Evolutionary conservation across 2,888 invertebrate species (phyloP).

Genomic region (Xanthia icteritia): DNA sequence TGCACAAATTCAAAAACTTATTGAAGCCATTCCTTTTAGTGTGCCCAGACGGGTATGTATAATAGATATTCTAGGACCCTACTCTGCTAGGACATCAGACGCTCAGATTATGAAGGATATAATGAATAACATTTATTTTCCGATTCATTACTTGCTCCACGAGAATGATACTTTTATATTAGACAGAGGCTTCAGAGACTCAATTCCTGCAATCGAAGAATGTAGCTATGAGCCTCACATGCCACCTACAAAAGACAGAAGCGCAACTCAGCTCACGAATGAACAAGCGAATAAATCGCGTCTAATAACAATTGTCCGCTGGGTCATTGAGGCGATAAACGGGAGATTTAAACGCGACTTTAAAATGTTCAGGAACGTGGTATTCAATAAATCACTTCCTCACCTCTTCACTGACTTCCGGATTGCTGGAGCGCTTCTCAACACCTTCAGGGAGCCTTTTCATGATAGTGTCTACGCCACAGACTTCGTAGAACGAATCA

Average conservation of each 20-base stretch:
- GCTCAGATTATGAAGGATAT: too few species aligned
- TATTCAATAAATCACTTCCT: constrained; percentile 3
- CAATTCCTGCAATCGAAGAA: background rate
- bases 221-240: background rate
- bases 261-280: background rate
- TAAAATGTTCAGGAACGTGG: background rate
- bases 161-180: background rate
- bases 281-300: background rate
- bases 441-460: background rate
- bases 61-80: too few species aligned
- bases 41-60: too few species aligned
- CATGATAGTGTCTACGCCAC: constrained; percentile 3
- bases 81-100: too few species aligned
- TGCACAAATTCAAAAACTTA: too few species aligned
- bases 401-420: constrained; percentile 9
- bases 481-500: background rate
- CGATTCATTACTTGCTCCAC: too few species aligned
- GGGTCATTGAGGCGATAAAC: background rate
- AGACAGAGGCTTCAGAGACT: background rate
- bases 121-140: too few species aligned
- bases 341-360: background rate
- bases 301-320: background rate
- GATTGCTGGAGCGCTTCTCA: background rate
- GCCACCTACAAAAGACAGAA: background rate
- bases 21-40: too few species aligned